These are phyloP conservation scores for Amiota communis DNA, from an alignment of 2,888 invertebrate species.

Conservation along the genomic window DNA sequence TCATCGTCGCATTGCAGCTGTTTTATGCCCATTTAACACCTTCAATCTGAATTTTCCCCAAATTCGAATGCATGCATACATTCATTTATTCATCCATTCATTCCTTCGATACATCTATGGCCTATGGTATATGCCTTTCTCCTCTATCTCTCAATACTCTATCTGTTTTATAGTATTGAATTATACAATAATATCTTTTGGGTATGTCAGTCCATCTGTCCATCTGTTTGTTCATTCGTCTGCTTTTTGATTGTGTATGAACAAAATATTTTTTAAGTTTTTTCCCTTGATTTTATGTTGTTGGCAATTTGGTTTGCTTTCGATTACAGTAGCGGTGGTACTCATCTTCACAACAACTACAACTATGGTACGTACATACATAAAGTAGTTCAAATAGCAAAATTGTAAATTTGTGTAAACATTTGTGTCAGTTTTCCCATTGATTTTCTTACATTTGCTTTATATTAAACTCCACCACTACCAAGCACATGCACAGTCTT, in stretches of 20 bases:
- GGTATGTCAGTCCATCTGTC: slow-evolving; percentile 41
- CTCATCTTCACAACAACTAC: background rate
- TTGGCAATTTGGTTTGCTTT: slow-evolving; percentile 63
- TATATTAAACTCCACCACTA: too few species aligned
- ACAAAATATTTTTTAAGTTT: slow-evolving; percentile 5
- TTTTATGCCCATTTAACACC: slow-evolving; percentile 68
- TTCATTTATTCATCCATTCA: slow-evolving; percentile 1
- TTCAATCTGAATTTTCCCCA: slow-evolving; percentile 51
- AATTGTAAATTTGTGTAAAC: slow-evolving; percentile 63
- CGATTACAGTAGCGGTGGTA: slow-evolving; percentile 58
- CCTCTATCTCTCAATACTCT: too few species aligned
- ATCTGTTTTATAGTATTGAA: too few species aligned
- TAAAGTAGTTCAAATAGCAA: slow-evolving; percentile 49
- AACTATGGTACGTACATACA: too few species aligned
- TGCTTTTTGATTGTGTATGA: slow-evolving; percentile 31
- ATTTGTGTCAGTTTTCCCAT: slow-evolving; percentile 40
- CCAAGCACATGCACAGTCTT: too few species aligned
- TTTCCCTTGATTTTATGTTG: slow-evolving; percentile 14
- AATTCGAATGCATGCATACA: slow-evolving; percentile 40
- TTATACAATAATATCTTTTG: slow-evolving; percentile 40
- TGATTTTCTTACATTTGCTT: too few species aligned
- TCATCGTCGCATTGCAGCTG: slow-evolving; percentile 63
- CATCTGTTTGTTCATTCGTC: slow-evolving; percentile 13
- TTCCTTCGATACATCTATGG: background rate
- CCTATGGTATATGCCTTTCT: background rate